These are phyloP conservation scores for Ips typographus DNA, from an alignment of 1,140 invertebrate genomes.

Conservation along the genomic window DNA sequence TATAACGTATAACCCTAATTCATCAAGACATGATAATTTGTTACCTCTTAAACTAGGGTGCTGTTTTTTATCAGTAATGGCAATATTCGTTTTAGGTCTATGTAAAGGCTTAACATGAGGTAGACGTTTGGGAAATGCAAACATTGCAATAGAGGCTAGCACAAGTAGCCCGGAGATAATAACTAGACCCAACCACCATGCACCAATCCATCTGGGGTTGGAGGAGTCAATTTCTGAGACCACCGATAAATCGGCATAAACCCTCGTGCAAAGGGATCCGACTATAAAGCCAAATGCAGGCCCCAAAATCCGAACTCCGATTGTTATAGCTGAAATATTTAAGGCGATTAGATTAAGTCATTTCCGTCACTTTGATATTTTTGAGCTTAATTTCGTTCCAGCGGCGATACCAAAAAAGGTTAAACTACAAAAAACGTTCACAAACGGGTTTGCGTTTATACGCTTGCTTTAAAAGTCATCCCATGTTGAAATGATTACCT, in stretches of 20 bases:
- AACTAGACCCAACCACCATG: slow-evolving; percentile 86
- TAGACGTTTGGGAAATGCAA: slow-evolving; percentile 78
- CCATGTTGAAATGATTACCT: no score
- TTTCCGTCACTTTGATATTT: background rate
- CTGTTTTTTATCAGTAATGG: slow-evolving; percentile 55
- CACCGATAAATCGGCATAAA: slow-evolving; percentile 78
- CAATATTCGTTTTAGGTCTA: slow-evolving; percentile 49
- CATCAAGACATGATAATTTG: background rate
- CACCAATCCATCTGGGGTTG: slow-evolving; percentile 89
- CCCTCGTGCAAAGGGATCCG: slow-evolving; percentile 84
- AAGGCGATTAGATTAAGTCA: background rate
- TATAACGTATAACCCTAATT: background rate
- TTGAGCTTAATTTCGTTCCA: background rate
- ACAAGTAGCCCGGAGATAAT: slow-evolving; percentile 78
- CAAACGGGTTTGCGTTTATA: no score
- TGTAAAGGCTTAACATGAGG: slow-evolving; percentile 53
- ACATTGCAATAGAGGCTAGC: slow-evolving; percentile 81
- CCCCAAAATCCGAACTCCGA: slow-evolving; percentile 86
- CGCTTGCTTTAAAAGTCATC: no score
- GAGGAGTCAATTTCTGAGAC: slow-evolving; percentile 75
- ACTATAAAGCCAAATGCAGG: slow-evolving; percentile 88
- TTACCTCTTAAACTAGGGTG: slow-evolving; percentile 61
- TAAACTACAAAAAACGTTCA: no score
- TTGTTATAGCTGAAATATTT: slow-evolving; percentile 76
- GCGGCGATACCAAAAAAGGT: background rate